A percentile compares a stretch with the other conserved stretches of the same genome.
Conservation (phyloP, 2,888 invertebrate genomes). For the Dolichopus griseipennis region DNA sequence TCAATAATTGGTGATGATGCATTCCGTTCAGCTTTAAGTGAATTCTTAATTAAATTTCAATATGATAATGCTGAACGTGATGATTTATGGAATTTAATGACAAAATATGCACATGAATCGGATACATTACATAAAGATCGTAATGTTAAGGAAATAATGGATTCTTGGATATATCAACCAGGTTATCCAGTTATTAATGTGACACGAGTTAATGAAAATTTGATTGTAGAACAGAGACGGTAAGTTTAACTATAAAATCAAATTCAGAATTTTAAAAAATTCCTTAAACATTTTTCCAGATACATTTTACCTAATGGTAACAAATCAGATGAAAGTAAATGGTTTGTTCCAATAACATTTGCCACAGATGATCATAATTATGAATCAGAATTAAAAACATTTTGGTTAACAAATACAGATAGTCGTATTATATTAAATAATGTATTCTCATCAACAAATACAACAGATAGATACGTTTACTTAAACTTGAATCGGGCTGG, state of each 20-base stretch:
- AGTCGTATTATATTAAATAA: constrained; percentile 32
- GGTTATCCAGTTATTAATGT: constrained; percentile 60
- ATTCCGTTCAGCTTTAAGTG: constrained; percentile 48
- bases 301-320: constrained; percentile 37
- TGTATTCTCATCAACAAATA: constrained; percentile 30
- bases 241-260: no score
- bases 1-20: constrained; percentile 56
- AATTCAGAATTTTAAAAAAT: no score
- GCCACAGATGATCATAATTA: constrained; percentile 35
- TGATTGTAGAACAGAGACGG: constrained; percentile 36
- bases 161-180: constrained; percentile 57
- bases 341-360: constrained; percentile 39
- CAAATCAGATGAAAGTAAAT: constrained; percentile 32
- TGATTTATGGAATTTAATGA: constrained; percentile 60
- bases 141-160: constrained; percentile 54
- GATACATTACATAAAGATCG: constrained; percentile 39
- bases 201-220: constrained; percentile 38
- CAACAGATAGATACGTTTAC: constrained; percentile 36
- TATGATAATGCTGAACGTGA: constrained; percentile 53
- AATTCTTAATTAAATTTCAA: constrained; percentile 46
- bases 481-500: constrained; percentile 46
- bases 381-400: constrained; percentile 35
- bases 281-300: no score
- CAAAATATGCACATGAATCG: constrained; percentile 47
- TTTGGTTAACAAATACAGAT: constrained; percentile 37